Evolutionary conservation across 2,888 invertebrate species (phyloP).

Genomic region (Cantharis nigra): DNA sequence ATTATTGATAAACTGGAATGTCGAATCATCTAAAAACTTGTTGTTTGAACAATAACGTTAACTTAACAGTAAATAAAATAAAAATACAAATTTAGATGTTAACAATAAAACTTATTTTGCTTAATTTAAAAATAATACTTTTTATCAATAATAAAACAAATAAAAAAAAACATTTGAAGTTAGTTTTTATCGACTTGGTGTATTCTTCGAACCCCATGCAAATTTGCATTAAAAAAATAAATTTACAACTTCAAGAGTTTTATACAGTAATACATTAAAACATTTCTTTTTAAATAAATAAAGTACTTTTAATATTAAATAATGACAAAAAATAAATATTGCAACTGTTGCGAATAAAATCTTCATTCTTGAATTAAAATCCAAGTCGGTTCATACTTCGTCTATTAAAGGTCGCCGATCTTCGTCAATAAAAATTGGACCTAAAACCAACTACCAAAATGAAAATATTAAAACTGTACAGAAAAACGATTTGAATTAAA

Average conservation of each 20-base stretch:
- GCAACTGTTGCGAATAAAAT: background rate
- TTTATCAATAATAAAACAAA: background rate
- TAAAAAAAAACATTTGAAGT: background rate
- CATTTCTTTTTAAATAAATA: background rate
- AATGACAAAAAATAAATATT: background rate
- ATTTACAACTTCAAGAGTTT: background rate
- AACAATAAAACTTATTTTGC: background rate
- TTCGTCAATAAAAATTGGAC: slow-evolving; percentile 7
- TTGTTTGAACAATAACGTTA: background rate
- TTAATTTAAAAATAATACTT: background rate
- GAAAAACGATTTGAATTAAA: background rate
- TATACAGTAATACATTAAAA: background rate
- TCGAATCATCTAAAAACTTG: background rate
- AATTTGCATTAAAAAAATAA: background rate
- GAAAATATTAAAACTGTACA: slow-evolving; percentile 5
- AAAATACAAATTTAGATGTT: background rate
- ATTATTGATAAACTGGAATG: background rate
- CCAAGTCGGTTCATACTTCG: background rate
- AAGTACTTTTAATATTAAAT: background rate
- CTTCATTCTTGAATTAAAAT: background rate
- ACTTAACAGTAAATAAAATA: background rate
- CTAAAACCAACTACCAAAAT: slow-evolving; percentile 27
- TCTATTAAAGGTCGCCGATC: slow-evolving; percentile 15
- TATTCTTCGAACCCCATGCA: background rate
- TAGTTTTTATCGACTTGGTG: background rate